Evolutionary conservation across 2,797 vertebrate species (phyloP).

Genomic region (Acanthiza pusilla): DNA sequence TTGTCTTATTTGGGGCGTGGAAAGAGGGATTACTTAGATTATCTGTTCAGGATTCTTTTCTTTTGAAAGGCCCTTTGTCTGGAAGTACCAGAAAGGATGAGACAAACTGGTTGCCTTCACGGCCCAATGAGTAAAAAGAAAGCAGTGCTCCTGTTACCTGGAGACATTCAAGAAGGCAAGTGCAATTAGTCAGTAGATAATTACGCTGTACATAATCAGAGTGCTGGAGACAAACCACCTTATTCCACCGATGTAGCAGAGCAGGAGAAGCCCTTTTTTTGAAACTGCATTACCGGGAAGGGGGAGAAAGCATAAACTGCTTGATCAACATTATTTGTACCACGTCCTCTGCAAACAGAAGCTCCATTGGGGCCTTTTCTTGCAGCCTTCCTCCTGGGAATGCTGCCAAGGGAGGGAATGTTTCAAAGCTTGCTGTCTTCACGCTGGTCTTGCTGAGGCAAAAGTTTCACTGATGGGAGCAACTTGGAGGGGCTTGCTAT

Average conservation of each 20-base stretch:
- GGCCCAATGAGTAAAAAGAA: slow-evolving; percentile 71
- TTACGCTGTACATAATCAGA: slow-evolving; percentile 80
- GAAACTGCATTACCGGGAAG: slow-evolving; percentile 69
- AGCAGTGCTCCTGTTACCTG: slow-evolving; percentile 77
- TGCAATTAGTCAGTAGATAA: slow-evolving; percentile 83
- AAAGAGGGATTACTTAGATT: slow-evolving; percentile 37
- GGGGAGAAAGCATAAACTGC: slow-evolving; percentile 62
- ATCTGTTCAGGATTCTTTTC: slow-evolving; percentile 39
- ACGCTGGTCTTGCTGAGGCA: not conserved
- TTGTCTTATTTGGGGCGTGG: slow-evolving; percentile 50
- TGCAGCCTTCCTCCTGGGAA: not conserved
- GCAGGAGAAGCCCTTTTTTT: slow-evolving; percentile 74
- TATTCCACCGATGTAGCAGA: slow-evolving; percentile 60
- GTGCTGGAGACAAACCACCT: slow-evolving; percentile 65
- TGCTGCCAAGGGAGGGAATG: not conserved
- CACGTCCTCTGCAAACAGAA: slow-evolving; percentile 34
- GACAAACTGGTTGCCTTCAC: slow-evolving; percentile 69
- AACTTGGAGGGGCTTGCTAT: not conserved
- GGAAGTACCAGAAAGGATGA: slow-evolving; percentile 61
- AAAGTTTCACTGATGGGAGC: not conserved
- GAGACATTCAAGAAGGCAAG: slow-evolving; percentile 73
- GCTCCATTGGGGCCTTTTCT: not conserved
- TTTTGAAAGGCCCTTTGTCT: slow-evolving; percentile 80
- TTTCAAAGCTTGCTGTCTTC: not conserved
- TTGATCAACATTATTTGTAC: slow-evolving; percentile 58